Evolutionary conservation across 2,797 vertebrate genomes (phyloP).

Genomic region (Furcifer pardalis): DNA sequence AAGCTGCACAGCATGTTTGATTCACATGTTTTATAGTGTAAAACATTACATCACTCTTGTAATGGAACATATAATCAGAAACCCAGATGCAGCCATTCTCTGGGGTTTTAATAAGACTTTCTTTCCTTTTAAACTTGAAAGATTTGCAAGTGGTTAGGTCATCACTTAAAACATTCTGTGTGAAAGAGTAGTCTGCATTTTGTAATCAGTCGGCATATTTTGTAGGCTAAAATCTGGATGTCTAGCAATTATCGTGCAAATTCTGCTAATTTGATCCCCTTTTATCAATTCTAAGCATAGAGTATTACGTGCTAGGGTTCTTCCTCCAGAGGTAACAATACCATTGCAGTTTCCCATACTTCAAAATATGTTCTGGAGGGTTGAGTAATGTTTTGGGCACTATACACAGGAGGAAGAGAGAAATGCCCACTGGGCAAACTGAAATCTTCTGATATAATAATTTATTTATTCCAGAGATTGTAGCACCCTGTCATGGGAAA

Average conservation of each 20-base stretch:
- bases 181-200: not conserved
- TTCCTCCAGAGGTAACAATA: not conserved
- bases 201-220: not conserved
- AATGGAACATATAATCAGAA: slow-evolving; percentile 71
- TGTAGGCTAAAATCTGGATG: not conserved
- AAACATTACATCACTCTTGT: slow-evolving; percentile 61
- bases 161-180: not conserved
- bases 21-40: slow-evolving; percentile 59
- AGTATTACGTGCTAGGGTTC: not conserved
- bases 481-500: no score
- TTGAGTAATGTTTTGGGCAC: not conserved
- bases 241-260: not conserved
- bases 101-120: slow-evolving; percentile 57
- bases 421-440: no score
- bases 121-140: slow-evolving; percentile 51
- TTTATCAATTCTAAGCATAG: not conserved
- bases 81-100: slow-evolving; percentile 60
- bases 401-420: not conserved
- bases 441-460: no score
- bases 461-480: no score
- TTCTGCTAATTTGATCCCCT: not conserved
- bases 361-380: not conserved
- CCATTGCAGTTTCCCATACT: not conserved
- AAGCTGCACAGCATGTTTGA: slow-evolving; percentile 41
- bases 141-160: not conserved